These are phyloP conservation scores for Trissolcus japonicus DNA, from an alignment of 2,888 invertebrate species.

Conservation along the genomic window DNA sequence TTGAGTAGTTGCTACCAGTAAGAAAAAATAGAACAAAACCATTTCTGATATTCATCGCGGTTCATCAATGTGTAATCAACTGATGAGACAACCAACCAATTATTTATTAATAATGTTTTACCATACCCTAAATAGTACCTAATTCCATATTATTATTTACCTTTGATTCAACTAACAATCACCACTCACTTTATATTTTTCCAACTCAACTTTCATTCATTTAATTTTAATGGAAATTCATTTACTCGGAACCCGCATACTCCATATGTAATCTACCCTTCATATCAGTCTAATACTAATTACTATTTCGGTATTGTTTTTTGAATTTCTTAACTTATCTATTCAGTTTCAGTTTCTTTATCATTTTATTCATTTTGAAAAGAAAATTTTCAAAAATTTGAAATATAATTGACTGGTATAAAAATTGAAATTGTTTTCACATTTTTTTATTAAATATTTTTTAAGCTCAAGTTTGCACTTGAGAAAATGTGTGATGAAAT, in stretches of 20 bases:
- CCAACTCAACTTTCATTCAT: slow-evolving; percentile 22
- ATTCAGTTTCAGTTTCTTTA: neutral
- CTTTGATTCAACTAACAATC: neutral
- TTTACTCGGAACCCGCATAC: slow-evolving; percentile 33
- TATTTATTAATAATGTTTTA: slow-evolving; percentile 46
- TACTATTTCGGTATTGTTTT: slow-evolving; percentile 8
- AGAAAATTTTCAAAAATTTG: neutral
- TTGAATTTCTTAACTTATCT: slow-evolving; percentile 4
- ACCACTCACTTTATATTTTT: no score
- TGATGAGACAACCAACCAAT: slow-evolving; percentile 61
- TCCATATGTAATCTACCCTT: slow-evolving; percentile 36
- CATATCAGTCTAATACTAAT: slow-evolving; percentile 30
- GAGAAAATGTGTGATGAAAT: slow-evolving; percentile 13
- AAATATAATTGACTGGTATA: neutral
- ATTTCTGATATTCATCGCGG: slow-evolving; percentile 32
- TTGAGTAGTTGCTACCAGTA: slow-evolving; percentile 43
- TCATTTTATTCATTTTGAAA: neutral
- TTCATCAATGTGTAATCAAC: slow-evolving; percentile 73
- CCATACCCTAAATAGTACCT: neutral
- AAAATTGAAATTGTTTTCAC: neutral
- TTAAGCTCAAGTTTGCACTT: neutral
- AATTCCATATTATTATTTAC: neutral
- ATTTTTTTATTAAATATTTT: neutral
- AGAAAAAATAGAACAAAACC: slow-evolving; percentile 18
- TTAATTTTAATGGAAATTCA: slow-evolving; percentile 45